Percentiles rank a stretch among this genome's conserved stretches.
Conservation (phyloP, 2,113 vertebrate species). For the Penelope pileata region DNA sequence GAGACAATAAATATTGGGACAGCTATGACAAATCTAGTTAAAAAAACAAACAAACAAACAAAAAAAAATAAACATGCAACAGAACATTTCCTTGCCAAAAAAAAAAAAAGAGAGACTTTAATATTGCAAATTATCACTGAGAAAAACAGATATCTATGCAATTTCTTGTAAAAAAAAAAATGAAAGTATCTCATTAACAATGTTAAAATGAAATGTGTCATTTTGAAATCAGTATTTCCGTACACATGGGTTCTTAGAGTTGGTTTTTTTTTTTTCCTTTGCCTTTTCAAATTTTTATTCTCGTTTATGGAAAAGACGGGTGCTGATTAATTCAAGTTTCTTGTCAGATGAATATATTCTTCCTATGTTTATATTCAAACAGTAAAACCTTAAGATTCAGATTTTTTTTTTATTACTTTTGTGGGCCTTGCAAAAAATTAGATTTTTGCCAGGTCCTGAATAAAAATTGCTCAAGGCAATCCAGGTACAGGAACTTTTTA, state of each 20-base stretch:
- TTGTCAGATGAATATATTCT: not conserved
- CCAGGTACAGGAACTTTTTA: not conserved
- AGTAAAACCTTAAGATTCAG: not conserved
- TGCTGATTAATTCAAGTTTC: not conserved
- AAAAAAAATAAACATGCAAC: not conserved
- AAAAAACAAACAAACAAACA: not conserved
- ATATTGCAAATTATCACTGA: not conserved
- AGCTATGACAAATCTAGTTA: not conserved
- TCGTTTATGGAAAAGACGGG: not conserved
- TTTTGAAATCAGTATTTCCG: not conserved
- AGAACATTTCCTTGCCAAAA: not conserved
- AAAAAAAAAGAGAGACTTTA: not conserved
- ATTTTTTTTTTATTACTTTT: not conserved
- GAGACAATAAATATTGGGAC: not conserved
- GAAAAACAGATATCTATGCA: not conserved
- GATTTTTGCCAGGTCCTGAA: not conserved
- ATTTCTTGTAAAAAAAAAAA: not conserved
- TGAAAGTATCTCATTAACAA: not conserved
- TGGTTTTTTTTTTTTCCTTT: not conserved
- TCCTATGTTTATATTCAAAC: not conserved
- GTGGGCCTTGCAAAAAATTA: not conserved
- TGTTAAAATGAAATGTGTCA: not conserved
- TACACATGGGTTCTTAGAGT: not conserved
- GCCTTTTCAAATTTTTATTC: not conserved
- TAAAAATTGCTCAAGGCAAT: not conserved